Conservation (phyloP, 2,113 vertebrate species). For the Ahaetulla prasina region DNA sequence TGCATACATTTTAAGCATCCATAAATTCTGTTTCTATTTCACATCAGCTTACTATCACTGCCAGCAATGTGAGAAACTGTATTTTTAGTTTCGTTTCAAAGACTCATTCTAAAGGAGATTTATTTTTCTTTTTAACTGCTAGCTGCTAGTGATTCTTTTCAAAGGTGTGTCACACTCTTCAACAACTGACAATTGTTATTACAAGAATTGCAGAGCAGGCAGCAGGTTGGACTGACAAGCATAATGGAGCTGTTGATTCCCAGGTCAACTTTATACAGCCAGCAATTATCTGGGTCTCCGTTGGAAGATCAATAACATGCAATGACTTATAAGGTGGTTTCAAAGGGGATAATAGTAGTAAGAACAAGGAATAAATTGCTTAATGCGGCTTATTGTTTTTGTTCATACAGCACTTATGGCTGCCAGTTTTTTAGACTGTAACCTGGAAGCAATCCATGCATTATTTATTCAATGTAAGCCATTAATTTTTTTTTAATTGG, state of each 20-base stretch:
- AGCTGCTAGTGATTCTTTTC: neutral
- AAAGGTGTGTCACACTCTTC: neutral
- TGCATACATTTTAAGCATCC: conserved; percentile 12
- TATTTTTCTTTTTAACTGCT: neutral
- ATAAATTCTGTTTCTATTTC: conserved; percentile 15
- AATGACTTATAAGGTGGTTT: neutral
- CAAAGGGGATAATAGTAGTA: neutral
- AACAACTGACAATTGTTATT: neutral
- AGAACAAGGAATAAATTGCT: neutral
- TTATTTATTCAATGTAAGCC: neutral
- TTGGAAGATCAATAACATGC: neutral
- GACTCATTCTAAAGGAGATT: neutral
- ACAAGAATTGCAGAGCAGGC: neutral
- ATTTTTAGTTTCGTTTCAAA: neutral
- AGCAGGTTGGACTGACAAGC: neutral
- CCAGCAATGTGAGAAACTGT: neutral
- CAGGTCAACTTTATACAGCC: neutral
- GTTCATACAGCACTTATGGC: neutral
- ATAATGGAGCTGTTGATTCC: neutral
- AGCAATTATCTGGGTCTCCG: neutral
- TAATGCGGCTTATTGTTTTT: neutral
- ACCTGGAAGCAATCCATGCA: neutral
- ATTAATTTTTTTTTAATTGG: neutral
- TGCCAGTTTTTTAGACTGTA: neutral
- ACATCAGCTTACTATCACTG: neutral